Conservation (phyloP, 2,888 invertebrate species). For the Onthophagus sagittarius region DNA sequence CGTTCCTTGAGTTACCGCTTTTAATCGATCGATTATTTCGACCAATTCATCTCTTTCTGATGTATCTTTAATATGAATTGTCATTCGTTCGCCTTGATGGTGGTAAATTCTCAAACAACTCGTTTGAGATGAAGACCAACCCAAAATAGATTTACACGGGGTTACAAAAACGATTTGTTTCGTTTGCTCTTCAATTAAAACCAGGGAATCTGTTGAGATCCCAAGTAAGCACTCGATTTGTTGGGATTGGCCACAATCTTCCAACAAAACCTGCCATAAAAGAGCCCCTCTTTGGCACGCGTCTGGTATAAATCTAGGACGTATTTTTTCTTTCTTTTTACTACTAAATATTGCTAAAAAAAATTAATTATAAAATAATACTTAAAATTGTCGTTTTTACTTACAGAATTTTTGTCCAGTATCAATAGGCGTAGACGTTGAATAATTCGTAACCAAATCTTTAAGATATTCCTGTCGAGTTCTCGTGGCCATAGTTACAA, state of each 20-base stretch:
- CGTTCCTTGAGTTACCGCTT: slow-evolving; percentile 74
- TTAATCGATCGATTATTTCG: slow-evolving; percentile 76
- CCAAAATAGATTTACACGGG: slow-evolving; percentile 76
- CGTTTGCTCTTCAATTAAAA: slow-evolving; percentile 78
- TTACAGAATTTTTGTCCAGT: slow-evolving; percentile 84
- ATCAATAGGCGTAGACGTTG: slow-evolving; percentile 76
- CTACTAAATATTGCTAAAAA: slow-evolving; percentile 60
- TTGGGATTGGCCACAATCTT: slow-evolving; percentile 63
- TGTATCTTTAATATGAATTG: slow-evolving; percentile 69
- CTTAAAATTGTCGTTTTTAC: slow-evolving; percentile 41
- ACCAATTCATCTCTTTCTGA: slow-evolving; percentile 65
- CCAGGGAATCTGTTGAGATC: slow-evolving; percentile 81
- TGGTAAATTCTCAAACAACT: slow-evolving; percentile 78
- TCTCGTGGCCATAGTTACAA: slow-evolving; percentile 93
- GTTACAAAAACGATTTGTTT: slow-evolving; percentile 82
- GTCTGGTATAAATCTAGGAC: slow-evolving; percentile 71
- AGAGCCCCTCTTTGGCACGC: slow-evolving; percentile 72
- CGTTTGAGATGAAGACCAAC: slow-evolving; percentile 53
- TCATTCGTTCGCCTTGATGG: slow-evolving; percentile 87
- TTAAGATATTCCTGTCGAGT: slow-evolving; percentile 94
- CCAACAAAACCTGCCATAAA: slow-evolving; percentile 76
- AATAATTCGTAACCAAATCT: slow-evolving; percentile 83
- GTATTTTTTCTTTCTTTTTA: slow-evolving; percentile 72
- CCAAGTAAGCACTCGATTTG: slow-evolving; percentile 78
- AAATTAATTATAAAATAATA: background rate